phyloP scores from a whole-genome alignment of 2,888 invertebrate species.

The Hypsopygia costalis region DNA sequence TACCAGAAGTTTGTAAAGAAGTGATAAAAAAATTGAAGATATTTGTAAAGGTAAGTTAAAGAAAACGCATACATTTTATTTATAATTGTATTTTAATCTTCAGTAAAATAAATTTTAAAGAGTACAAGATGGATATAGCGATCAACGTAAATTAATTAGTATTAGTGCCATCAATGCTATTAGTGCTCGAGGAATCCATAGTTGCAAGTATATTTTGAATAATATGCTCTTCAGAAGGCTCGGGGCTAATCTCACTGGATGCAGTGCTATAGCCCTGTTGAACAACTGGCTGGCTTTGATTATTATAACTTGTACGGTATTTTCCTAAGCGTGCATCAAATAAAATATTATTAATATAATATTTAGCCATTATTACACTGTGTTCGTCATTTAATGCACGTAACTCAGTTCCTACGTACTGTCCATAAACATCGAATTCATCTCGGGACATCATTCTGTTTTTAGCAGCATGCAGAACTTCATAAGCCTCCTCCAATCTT shows the following conservation, averaged over 20 bases:
- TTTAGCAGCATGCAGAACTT: conserved; percentile 20
- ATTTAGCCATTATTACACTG: conserved; percentile 18
- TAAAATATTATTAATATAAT: conserved; percentile 23
- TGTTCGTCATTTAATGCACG: conserved; percentile 20
- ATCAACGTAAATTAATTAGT: too few relatives aligned
- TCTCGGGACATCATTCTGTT: conserved; percentile 17
- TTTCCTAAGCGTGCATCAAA: conserved; percentile 19
- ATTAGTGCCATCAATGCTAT: too few relatives aligned
- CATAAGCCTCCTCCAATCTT: conserved; percentile 17
- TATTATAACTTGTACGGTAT: conserved; percentile 15
- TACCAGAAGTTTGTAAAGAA: conserved; percentile 25
- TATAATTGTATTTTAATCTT: background rate
- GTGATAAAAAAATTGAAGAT: conserved; percentile 18
- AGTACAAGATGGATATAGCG: too few relatives aligned
- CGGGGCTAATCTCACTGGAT: conserved; percentile 13
- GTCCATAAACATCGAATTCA: conserved; percentile 21
- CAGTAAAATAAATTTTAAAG: too few relatives aligned
- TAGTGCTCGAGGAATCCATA: too few relatives aligned
- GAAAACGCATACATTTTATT: background rate
- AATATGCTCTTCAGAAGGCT: background rate
- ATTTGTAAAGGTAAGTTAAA: conserved; percentile 16
- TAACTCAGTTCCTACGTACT: conserved; percentile 21
- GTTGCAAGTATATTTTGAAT: too few relatives aligned
- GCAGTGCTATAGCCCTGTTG: conserved; percentile 16
- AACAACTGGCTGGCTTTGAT: conserved; percentile 12